These are phyloP conservation scores for Castor canadensis DNA, from an alignment of 2,113 vertebrate genomes.

Conservation along the genomic window DNA sequence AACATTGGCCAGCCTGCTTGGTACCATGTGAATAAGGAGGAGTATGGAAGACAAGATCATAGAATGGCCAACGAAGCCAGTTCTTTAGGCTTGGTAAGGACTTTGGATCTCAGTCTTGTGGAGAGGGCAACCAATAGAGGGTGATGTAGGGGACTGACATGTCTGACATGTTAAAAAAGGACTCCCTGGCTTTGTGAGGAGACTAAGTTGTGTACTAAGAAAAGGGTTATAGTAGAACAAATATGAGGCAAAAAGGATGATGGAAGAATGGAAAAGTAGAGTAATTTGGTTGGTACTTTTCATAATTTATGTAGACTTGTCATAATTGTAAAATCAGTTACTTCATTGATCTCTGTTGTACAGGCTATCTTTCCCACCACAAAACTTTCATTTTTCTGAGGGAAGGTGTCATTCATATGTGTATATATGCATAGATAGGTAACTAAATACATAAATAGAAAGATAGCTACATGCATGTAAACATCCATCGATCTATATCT, in stretches of 20 bases:
- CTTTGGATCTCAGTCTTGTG: not conserved
- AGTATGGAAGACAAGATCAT: not conserved
- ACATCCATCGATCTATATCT: too few species aligned
- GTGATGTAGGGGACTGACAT: not conserved
- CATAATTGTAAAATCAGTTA: not conserved
- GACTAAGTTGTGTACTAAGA: not conserved
- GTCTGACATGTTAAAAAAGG: not conserved
- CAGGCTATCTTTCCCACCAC: not conserved
- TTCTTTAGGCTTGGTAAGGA: not conserved
- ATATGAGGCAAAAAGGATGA: not conserved
- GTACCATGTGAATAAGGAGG: not conserved
- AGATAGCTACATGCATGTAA: too few species aligned
- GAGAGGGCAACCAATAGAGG: not conserved
- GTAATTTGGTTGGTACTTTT: not conserved
- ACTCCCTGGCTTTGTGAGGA: not conserved
- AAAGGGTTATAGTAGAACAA: not conserved
- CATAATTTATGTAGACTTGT: not conserved
- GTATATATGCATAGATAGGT: too few species aligned
- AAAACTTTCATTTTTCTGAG: not conserved
- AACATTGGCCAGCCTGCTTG: not conserved
- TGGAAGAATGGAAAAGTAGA: not conserved
- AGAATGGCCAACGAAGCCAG: not conserved
- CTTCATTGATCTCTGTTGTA: not conserved
- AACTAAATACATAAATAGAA: too few species aligned
- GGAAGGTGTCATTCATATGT: not conserved